Conservation (phyloP, 2,797 vertebrate genomes). For the Hylomyscus alleni region DNA sequence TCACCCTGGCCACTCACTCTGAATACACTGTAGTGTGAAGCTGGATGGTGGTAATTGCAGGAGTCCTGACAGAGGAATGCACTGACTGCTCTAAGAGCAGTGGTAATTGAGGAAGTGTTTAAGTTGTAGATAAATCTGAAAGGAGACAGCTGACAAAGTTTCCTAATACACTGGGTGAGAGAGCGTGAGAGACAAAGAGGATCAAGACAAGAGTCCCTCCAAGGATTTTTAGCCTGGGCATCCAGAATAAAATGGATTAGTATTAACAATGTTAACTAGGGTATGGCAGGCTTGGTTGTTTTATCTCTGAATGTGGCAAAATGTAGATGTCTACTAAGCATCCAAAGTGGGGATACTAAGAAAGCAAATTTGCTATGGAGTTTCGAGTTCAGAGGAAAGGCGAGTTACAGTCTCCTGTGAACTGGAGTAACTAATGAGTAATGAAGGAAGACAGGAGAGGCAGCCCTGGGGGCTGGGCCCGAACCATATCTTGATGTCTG, state of each 20-base stretch:
- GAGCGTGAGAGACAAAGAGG: background rate
- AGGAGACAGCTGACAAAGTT: background rate
- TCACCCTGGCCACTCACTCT: background rate
- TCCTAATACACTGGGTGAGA: background rate
- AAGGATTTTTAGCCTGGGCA: background rate
- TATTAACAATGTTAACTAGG: background rate
- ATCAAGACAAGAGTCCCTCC: background rate
- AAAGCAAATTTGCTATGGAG: background rate
- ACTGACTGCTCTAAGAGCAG: background rate
- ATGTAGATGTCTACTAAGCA: background rate
- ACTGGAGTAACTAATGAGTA: background rate
- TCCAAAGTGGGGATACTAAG: background rate
- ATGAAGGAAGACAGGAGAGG: background rate
- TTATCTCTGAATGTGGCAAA: background rate
- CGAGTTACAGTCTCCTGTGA: background rate
- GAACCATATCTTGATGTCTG: background rate
- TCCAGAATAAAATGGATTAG: background rate
- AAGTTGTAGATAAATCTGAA: slow-evolving; percentile 18
- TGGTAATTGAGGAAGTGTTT: slow-evolving; percentile 22
- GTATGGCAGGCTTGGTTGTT: background rate
- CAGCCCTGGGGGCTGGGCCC: background rate
- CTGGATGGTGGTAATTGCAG: background rate
- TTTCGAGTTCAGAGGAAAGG: background rate
- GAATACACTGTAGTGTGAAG: background rate
- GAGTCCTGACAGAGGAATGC: background rate